phyloP scores from a whole-genome alignment of 2,888 invertebrate genomes.

The Eupeodes luniger region DNA sequence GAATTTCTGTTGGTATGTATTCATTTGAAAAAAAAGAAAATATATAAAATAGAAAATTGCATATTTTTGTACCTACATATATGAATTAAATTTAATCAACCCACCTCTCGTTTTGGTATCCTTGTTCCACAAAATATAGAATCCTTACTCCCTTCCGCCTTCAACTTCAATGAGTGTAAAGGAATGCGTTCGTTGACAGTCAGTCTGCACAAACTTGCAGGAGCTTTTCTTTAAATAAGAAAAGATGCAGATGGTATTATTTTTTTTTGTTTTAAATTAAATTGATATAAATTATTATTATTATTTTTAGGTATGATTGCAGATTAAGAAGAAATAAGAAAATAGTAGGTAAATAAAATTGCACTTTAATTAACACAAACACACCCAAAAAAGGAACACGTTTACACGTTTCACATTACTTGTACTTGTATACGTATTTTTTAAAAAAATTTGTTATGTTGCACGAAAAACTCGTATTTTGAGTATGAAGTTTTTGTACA shows the following conservation, averaged over 20 bases:
- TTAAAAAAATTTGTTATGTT: conserved; percentile 8
- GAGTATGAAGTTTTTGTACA: conserved; percentile 38
- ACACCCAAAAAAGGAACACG: conserved; percentile 72
- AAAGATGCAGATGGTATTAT: conserved; percentile 50
- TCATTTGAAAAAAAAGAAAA: background rate
- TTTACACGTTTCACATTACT: conserved; percentile 70
- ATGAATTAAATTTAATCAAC: conserved; percentile 27
- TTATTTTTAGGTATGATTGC: no score
- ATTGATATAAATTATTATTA: background rate
- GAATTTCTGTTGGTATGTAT: background rate
- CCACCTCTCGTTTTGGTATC: conserved; percentile 59
- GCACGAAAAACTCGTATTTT: conserved; percentile 57
- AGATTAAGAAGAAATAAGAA: background rate
- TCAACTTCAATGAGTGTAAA: conserved; percentile 18
- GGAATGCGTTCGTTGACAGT: conserved; percentile 57
- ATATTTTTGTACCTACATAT: conserved; percentile 24
- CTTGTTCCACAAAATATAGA: conserved; percentile 32
- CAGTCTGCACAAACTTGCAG: conserved; percentile 60
- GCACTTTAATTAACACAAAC: conserved; percentile 76
- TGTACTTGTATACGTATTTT: conserved; percentile 43
- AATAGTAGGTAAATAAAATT: conserved; percentile 58
- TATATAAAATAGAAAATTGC: background rate
- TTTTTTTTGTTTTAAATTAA: conserved; percentile 45
- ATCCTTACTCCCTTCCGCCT: conserved; percentile 16
- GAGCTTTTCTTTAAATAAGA: conserved; percentile 67